Evolutionary conservation across 2,797 vertebrate genomes (phyloP).

Genomic region (Artibeus jamaicensis): DNA sequence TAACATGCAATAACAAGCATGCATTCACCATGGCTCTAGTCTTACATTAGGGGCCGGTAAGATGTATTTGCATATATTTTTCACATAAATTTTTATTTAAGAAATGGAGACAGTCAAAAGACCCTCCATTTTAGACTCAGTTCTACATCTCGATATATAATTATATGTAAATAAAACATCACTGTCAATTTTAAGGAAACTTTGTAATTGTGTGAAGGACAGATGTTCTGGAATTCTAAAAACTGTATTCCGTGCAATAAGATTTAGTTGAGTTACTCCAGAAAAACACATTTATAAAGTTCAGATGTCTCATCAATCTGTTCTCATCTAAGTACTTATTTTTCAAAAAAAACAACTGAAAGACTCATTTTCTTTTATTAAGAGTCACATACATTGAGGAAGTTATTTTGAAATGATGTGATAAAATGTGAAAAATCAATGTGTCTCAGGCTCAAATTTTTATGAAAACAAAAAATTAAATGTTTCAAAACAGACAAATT

Average conservation of each 20-base stretch:
- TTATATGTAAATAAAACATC: constrained; percentile 69
- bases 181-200: constrained; percentile 54
- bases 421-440: constrained; percentile 50
- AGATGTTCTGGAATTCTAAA: constrained; percentile 56
- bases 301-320: constrained; percentile 39
- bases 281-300: constrained; percentile 38
- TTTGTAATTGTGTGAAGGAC: constrained; percentile 67
- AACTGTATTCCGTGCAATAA: constrained; percentile 52
- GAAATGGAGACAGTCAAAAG: constrained; percentile 59
- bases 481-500: constrained; percentile 38
- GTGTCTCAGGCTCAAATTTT: constrained; percentile 68
- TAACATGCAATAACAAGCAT: constrained; percentile 87
- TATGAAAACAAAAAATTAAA: constrained; percentile 46
- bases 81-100: constrained; percentile 75
- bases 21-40: constrained; percentile 83
- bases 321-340: constrained; percentile 51
- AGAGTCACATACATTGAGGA: constrained; percentile 2
- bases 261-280: constrained; percentile 54
- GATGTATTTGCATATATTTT: constrained; percentile 77
- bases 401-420: constrained; percentile 52
- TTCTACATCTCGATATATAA: constrained; percentile 63
- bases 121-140: constrained; percentile 51
- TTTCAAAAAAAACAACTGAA: not conserved
- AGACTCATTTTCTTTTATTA: constrained; percentile 57
- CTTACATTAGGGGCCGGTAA: constrained; percentile 83